These are phyloP conservation scores for Gonatopus flavifemur DNA, from an alignment of 1,140 invertebrate species.

Conservation along the genomic window DNA sequence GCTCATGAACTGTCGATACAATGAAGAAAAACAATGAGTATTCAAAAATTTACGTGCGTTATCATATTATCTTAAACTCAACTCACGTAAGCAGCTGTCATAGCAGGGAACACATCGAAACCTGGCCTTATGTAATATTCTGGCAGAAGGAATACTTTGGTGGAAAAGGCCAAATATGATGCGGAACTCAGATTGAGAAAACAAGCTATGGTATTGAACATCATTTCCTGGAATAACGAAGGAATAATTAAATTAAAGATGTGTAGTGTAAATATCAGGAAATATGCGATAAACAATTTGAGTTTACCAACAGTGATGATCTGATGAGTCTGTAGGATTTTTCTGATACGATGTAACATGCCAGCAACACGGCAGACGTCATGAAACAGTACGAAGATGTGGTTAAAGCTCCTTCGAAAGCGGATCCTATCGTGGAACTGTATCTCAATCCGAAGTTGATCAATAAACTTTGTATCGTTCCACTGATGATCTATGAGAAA, in stretches of 20 bases:
- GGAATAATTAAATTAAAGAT: conserved; percentile 13
- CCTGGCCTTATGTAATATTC: conserved; percentile 61
- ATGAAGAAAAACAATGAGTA: conserved; percentile 1
- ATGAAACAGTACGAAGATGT: conserved; percentile 74
- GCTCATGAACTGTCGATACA: conserved; percentile 71
- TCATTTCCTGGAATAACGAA: conserved; percentile 72
- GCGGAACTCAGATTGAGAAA: conserved; percentile 75
- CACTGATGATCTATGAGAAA: conserved; percentile 66
- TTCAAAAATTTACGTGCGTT: background rate
- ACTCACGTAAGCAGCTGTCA: conserved; percentile 83
- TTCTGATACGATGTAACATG: conserved; percentile 75
- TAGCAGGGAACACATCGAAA: conserved; percentile 76
- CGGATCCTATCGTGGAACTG: conserved; percentile 67
- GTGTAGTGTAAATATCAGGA: background rate
- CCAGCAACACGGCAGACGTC: conserved; percentile 69
- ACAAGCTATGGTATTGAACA: conserved; percentile 74
- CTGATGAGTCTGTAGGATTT: conserved; percentile 72
- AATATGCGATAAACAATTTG: background rate
- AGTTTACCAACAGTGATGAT: conserved; percentile 73
- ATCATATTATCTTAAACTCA: background rate
- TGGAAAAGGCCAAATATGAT: conserved; percentile 73
- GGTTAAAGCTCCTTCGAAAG: conserved; percentile 75
- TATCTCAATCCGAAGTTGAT: conserved; percentile 73
- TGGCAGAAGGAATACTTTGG: conserved; percentile 73
- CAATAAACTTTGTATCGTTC: conserved; percentile 73